Percentiles rank a stretch among this genome's conserved stretches.
These are phyloP conservation scores for Zeuzera pyrina DNA, from an alignment of 2,888 invertebrate species.

Conservation along the genomic window DNA sequence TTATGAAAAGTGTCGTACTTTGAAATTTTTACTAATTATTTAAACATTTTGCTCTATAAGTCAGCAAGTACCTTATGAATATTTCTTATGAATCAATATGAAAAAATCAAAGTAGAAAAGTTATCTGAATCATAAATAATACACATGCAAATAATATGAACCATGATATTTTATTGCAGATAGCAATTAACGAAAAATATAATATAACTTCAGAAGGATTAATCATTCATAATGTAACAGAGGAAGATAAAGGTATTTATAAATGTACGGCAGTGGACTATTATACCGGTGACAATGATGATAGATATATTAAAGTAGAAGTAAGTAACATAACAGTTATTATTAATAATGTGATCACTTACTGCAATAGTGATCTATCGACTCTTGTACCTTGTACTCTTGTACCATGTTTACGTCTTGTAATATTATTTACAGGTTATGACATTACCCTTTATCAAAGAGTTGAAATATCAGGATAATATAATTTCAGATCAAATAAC, in stretches of 20 bases:
- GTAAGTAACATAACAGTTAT: no score
- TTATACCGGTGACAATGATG: constrained; percentile 25
- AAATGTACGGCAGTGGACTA: constrained; percentile 27
- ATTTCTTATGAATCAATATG: no score
- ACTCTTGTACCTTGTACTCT: no score
- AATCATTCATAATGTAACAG: constrained; percentile 24
- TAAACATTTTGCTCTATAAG: no score
- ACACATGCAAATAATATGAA: not conserved
- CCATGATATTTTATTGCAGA: constrained; percentile 22
- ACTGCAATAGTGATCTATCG: no score
- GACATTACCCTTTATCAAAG: constrained; percentile 33
- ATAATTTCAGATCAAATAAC: constrained; percentile 23
- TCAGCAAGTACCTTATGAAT: no score
- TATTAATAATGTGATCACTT: no score
- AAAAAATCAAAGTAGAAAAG: no score
- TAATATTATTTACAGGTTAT: constrained; percentile 41
- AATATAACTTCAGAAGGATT: constrained; percentile 29
- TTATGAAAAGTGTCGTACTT: no score
- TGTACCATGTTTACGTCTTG: no score
- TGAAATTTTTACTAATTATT: no score
- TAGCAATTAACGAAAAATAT: constrained; percentile 35
- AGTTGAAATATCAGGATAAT: constrained; percentile 23
- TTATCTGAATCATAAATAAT: no score
- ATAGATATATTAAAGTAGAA: constrained; percentile 28
- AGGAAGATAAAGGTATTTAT: constrained; percentile 30